phyloP scores from a whole-genome alignment of 2,888 invertebrate species.

The Diaphora mendica region DNA sequence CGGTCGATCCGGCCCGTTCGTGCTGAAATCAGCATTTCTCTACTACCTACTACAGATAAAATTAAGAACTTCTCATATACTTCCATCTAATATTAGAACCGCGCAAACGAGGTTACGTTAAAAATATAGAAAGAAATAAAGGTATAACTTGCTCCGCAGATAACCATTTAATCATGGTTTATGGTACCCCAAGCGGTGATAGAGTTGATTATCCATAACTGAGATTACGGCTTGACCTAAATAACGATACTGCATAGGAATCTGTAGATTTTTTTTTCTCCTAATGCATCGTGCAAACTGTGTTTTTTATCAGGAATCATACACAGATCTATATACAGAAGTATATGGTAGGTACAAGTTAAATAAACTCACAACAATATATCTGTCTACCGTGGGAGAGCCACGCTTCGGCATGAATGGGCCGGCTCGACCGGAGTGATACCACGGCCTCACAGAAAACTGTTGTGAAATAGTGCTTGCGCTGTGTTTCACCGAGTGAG shows the following conservation, averaged over 20 bases:
- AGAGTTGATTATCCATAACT: conserved; percentile 19
- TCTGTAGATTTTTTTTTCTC: neutral
- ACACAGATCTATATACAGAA: no score
- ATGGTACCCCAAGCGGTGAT: conserved; percentile 18
- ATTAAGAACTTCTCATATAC: neutral
- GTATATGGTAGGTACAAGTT: no score
- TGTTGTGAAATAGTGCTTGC: no score
- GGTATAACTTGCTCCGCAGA: neutral
- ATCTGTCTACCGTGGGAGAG: no score
- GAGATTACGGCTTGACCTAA: conserved; percentile 21
- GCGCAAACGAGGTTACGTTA: neutral
- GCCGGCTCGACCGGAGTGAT: no score
- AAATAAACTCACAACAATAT: neutral
- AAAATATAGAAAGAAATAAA: neutral
- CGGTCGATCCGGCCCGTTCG: no score
- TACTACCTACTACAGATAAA: neutral
- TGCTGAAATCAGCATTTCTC: no score
- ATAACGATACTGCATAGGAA: conserved; percentile 9
- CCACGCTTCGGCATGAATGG: no score
- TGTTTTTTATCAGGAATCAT: neutral
- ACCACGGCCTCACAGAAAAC: no score
- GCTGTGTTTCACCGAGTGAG: no score
- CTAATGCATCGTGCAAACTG: no score
- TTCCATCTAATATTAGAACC: neutral
- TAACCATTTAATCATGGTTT: conserved; percentile 20